Percentiles rank a stretch among this genome's conserved stretches.
Conservation (phyloP, 2,113 vertebrate species). For the Periophthalmus modestus region DNA sequence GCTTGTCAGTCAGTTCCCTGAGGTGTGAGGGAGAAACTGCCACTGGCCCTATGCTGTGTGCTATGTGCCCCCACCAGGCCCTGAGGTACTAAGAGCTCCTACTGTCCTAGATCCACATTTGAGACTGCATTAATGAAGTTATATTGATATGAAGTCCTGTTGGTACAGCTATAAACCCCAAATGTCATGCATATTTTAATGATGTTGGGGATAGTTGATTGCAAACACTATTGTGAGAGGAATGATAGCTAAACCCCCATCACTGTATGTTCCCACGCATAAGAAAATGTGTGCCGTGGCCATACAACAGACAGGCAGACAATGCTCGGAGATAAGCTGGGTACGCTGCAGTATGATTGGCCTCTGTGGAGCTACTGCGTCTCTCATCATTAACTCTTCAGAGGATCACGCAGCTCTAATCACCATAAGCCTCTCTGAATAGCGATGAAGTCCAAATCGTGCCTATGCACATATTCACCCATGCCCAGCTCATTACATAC, state of each 20-base stretch:
- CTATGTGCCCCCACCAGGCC: constrained; percentile 46
- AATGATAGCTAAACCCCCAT: constrained; percentile 56
- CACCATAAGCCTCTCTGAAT: constrained; percentile 71
- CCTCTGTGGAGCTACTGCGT: constrained; percentile 69
- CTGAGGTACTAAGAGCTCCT: constrained; percentile 41
- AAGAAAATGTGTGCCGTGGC: constrained; percentile 23
- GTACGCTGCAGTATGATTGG: constrained; percentile 67
- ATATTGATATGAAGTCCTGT: constrained; percentile 50
- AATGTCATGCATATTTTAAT: constrained; percentile 63
- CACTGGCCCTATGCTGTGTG: constrained; percentile 40
- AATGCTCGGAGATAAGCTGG: constrained; percentile 58
- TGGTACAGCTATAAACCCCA: constrained; percentile 49
- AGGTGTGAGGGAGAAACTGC: constrained; percentile 39
- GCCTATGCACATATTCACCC: constrained; percentile 64
- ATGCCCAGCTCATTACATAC: constrained; percentile 50
- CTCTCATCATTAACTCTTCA: constrained; percentile 76
- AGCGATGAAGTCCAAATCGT: constrained; percentile 69
- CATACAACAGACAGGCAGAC: constrained; percentile 31
- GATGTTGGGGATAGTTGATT: constrained; percentile 43
- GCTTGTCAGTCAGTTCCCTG: constrained; percentile 65
- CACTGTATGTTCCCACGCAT: constrained; percentile 59
- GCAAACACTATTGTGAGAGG: constrained; percentile 48
- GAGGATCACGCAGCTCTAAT: constrained; percentile 70
- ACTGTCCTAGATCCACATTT: constrained; percentile 41
- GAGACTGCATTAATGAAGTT: constrained; percentile 62